Evolutionary conservation across 1,140 invertebrate species (phyloP).

Genomic region (Bombus fervidus): DNA sequence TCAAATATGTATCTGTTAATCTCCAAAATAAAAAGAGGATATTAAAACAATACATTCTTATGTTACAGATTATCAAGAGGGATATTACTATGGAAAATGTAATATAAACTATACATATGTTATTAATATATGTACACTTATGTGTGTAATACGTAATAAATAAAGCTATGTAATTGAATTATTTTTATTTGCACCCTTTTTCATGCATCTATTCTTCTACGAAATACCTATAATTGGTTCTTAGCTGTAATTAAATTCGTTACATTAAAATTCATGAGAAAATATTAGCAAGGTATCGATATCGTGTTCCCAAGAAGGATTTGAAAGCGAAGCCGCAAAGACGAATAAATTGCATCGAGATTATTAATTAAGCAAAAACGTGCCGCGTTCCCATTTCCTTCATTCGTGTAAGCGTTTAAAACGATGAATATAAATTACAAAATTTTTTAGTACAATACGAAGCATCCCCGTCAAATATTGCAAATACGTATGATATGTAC

Average conservation of each 20-base stretch:
- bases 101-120: background rate
- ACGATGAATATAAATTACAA: background rate
- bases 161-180: constrained; percentile 9
- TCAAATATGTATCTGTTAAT: background rate
- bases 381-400: constrained; percentile 23
- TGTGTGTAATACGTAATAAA: background rate
- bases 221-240: no score
- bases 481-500: background rate
- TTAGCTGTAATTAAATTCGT: background rate
- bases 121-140: background rate
- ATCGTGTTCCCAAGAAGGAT: constrained; percentile 4
- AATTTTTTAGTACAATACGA: no score
- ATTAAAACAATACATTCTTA: background rate
- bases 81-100: background rate
- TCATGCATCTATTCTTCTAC: no score
- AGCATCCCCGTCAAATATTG: no score
- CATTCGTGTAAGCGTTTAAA: background rate
- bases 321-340: constrained; percentile 32
- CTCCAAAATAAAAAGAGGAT: background rate
- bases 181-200: background rate
- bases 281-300: constrained; percentile 15
- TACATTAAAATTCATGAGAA: constrained; percentile 39
- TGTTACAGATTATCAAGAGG: background rate
- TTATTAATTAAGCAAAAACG: constrained; percentile 59
- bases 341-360: constrained; percentile 13